Base-by-base conservation (phyloP, 2,113 vertebrate genomes). In the Eretmochelys imbricata region DNA sequence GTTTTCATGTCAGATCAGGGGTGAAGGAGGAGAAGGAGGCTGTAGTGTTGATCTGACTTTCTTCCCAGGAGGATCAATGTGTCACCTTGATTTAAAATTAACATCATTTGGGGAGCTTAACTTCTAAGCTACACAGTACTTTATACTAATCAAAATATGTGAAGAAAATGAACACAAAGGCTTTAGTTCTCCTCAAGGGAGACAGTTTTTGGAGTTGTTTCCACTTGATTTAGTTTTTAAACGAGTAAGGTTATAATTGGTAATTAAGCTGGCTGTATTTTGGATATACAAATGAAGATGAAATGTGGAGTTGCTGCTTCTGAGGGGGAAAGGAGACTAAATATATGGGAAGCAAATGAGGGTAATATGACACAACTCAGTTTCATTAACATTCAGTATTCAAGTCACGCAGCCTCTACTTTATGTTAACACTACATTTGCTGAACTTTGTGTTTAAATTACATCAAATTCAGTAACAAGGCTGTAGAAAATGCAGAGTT, bases 221-320 rank as follows among this genome's bases (percentile, higher is more conserved):
- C 90, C 89, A 95, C 89, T 81, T 96, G 91, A 96, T 96, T 97
- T 97, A 94, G 93, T 65, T 93, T 95, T 95, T 94, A 97, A 96
- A 97, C 93, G 89, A 92, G 91, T 72, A 94, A 82, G 80, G 87
- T 91, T 96, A 95, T 96, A 97, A 96, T 87, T 96, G 84, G 94
- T 95, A 96, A 96, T 95, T 97, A 97, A 97, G 89, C 84, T 88
- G 80, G 78, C 48, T 94, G 82, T 55, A 93, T 96, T 95, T 95
- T 89, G 86, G 82, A 81, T 95, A 96, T 96, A 89, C 80, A 96
- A 95, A 97, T 93, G 86, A 97, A 97, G 91, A 84, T 72, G 78
- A 91, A 94, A 96, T 91, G 82, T 85, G 54, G 83, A 97, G 86
- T 65, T 94, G 81, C 85, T 95, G 88, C 82, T 95, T 97, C 91